Base-by-base conservation (phyloP, 2,888 invertebrate genomes). In the Antheraea yamamai region DNA sequence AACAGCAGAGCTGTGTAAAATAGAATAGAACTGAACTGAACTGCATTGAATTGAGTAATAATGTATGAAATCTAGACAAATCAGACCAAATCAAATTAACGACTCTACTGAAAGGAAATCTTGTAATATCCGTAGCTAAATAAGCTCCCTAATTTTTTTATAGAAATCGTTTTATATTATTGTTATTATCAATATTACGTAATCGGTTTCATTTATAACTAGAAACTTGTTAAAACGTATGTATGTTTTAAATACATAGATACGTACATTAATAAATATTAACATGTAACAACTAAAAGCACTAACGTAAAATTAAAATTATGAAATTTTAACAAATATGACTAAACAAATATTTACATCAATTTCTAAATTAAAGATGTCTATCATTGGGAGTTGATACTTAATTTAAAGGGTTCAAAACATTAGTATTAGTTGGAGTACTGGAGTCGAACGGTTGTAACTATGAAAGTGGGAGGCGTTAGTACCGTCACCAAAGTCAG, bases 401-500 rank as follows among this genome's bases (percentile, higher is more conserved):
- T 64, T 72, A 71, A 74, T 47, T 74, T 58, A 71, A 52, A 20
- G 52, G 39, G 16, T 26, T 51, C 6, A 39, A 39, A 39, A 6
- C 39, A 39, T 39, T 47, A 10, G 47, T 47, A 47, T 12, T 12
- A 12, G 12, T 0, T 12, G 47, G 47, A 12, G 8, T 12, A 47
- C 47, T 47, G 10, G 12, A 47, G 39, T n/a, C 14, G 70, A 39
- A 10, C n/a, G 39, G 39, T 39, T 39, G 39, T 70, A 70, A 70
- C 20, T 61, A 71, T 61, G 23, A 75, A 79, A 47, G 82, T 83
- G 77, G 78, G 47, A 58, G 74, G 81, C 76, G 77, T 81, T 2
- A 82, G 78, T 35, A 80, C 79, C 26, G 81, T 79, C 74, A 81
- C 87, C 39, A 88, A 87, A 86, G 85, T 89, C 4, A 78, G 81